Base-by-base conservation (phyloP, 2,888 invertebrate genomes). In the Conus canariensis region DNA sequence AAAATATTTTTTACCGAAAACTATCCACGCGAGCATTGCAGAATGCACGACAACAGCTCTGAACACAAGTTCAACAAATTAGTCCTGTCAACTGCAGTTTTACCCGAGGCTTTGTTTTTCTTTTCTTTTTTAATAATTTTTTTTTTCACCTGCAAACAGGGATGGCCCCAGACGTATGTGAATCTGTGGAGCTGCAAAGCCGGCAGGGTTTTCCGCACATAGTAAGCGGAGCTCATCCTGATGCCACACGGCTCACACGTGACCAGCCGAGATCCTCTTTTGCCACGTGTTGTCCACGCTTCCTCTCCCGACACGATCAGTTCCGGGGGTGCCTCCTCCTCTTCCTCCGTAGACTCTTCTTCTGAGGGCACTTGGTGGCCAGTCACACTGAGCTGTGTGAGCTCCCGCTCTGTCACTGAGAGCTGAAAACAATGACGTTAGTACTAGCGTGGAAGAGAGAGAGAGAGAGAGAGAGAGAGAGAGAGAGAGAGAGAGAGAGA, bases 101-200 rank as follows among this genome's bases (percentile, higher is more conserved):
- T 45, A 45, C 45, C 45, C 45, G 45, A 45, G 45, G 45, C 45
- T 45, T 4, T 45, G 45, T 45, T 45, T 45, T 45, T 45, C 3
- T 45, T 45, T 45, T 64, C 1, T 64, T 64, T 16, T 14, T 64
- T 64, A 64, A 64, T 14, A 64, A 64, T 7, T 1, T 64, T 14
- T 14, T 64, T 45, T 4, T 64, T 45, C 5, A 85, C 85, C 45
- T 59, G 60, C 60, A 85, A 25, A 10, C 60, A 25, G 14, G n/a
- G 60, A 16, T 86, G 86, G 19, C 67, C 86, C 86, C 86, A 67
- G 30, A 86, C 67, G 19, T 19, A 86, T 16, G 86, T 86, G 86
- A 86, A 86, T 30, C 86, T 64, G 67, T 67, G 67, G 59, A 86
- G 67, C 10, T 67, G 3, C n/a, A 86, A 67, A n/a, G 86, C 86